A percentile compares a stretch with the other conserved stretches of the same genome.
Evolutionary conservation across 2,888 invertebrate species (phyloP).

Genomic region (Conomelus anceps): DNA sequence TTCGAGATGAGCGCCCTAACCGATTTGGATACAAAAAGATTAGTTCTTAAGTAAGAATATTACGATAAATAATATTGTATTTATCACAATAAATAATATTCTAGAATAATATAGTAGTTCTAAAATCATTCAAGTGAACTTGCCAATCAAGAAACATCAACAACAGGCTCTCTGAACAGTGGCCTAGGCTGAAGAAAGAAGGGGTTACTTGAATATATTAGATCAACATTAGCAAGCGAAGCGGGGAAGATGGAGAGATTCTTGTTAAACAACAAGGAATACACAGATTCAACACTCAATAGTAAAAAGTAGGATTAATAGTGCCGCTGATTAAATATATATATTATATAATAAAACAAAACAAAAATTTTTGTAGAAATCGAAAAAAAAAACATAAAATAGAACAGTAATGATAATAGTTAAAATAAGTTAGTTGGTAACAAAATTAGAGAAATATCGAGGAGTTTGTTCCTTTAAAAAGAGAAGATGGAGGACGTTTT

Average conservation of each 20-base stretch:
- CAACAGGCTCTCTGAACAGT: constrained; percentile 1
- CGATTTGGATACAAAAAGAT: no score
- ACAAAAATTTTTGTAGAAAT: not conserved
- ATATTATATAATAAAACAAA: not conserved
- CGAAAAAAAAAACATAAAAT: not conserved
- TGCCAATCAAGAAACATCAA: constrained; percentile 5
- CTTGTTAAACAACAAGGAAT: not conserved
- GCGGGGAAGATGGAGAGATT: not conserved
- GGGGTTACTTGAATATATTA: not conserved
- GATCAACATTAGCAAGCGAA: constrained; percentile 6
- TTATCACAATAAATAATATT: no score
- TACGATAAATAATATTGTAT: no score
- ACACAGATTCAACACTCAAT: not conserved
- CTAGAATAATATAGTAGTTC: no score
- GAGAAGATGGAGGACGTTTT: no score
- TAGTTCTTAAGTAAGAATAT: no score
- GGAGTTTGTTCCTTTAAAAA: not conserved
- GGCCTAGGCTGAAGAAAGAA: constrained; percentile 30
- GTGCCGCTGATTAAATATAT: not conserved
- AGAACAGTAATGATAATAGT: not conserved
- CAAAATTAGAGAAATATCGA: not conserved
- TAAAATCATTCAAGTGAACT: constrained; percentile 39
- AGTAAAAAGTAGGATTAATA: not conserved
- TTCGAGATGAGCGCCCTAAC: no score
- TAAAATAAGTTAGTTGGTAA: not conserved